Evolutionary conservation across 2,113 vertebrate genomes (phyloP).

Genomic region (Pseudolaguvia tuberculata): DNA sequence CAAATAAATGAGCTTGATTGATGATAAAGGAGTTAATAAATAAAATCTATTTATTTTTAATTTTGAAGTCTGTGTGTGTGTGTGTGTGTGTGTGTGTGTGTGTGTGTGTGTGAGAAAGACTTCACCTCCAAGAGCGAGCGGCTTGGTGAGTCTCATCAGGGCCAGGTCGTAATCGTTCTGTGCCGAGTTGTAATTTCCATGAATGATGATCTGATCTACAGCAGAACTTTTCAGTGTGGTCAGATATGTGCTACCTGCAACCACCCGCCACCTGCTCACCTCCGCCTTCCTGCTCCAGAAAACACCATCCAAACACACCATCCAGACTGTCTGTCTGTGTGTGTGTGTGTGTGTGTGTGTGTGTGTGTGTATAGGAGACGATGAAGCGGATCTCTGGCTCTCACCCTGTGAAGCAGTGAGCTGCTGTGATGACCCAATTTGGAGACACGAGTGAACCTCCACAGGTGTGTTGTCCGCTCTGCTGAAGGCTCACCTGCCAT

Average conservation of each 20-base stretch:
- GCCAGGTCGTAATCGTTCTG: constrained; percentile 79
- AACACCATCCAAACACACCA: neutral
- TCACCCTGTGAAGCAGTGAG: constrained; percentile 78
- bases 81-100: neutral
- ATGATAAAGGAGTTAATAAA: no score
- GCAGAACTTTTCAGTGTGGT: constrained; percentile 46
- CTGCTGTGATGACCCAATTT: constrained; percentile 74
- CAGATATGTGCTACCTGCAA: constrained; percentile 64
- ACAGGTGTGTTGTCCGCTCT: constrained; percentile 73
- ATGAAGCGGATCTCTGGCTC: neutral
- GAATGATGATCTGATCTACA: constrained; percentile 77
- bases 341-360: no score
- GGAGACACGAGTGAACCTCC: constrained; percentile 81
- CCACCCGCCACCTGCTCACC: constrained; percentile 74
- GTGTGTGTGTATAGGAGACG: neutral
- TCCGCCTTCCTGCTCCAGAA: constrained; percentile 49
- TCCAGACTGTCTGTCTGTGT: no score
- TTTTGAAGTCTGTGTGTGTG: constrained; percentile 5
- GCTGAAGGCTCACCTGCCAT: constrained; percentile 88
- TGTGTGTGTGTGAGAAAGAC: neutral
- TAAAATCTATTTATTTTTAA: no score
- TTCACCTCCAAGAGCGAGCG: constrained; percentile 72
- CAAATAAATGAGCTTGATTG: no score
- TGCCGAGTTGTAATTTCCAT: constrained; percentile 31
- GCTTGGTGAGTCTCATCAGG: constrained; percentile 75